phyloP scores from a whole-genome alignment of 2,113 vertebrate genomes.

The Cottus gobio region DNA sequence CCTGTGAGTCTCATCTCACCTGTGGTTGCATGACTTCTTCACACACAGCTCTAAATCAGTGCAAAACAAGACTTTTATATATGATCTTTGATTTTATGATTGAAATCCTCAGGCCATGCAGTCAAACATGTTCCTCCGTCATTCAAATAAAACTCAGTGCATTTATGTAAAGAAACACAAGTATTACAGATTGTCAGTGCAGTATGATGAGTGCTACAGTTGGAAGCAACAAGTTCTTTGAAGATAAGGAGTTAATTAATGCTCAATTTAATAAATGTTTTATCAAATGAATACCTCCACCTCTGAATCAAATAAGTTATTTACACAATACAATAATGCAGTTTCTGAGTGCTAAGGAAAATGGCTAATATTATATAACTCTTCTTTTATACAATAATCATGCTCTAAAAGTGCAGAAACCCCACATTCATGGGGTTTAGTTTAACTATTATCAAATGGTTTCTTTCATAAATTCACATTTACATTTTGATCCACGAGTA shows the following conservation, averaged over 20 bases:
- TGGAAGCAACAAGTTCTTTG: neutral
- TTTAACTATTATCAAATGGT: slow-evolving; percentile 17
- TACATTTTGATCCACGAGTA: neutral
- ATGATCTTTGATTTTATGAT: slow-evolving; percentile 8
- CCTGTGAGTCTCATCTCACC: slow-evolving; percentile 1
- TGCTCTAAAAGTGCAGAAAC: slow-evolving; percentile 45
- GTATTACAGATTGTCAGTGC: slow-evolving; percentile 69
- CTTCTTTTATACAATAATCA: slow-evolving; percentile 4
- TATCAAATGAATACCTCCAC: neutral
- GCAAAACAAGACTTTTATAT: slow-evolving; percentile 19
- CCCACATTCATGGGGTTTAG: neutral
- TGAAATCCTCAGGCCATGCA: neutral
- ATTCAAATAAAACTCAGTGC: slow-evolving; percentile 52
- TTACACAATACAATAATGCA: slow-evolving; percentile 4
- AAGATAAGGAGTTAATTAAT: neutral
- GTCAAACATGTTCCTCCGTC: slow-evolving; percentile 15
- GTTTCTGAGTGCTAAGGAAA: neutral
- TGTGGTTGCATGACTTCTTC: neutral
- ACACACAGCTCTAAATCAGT: slow-evolving; percentile 22
- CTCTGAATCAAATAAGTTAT: neutral
- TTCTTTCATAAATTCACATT: neutral
- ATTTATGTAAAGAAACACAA: slow-evolving; percentile 34
- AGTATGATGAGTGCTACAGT: slow-evolving; percentile 25
- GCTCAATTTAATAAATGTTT: neutral
- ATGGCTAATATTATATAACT: neutral